Base-by-base conservation (phyloP, 37 sponge, comb jelly and placozoan species). In the Agelas oroides region DNA sequence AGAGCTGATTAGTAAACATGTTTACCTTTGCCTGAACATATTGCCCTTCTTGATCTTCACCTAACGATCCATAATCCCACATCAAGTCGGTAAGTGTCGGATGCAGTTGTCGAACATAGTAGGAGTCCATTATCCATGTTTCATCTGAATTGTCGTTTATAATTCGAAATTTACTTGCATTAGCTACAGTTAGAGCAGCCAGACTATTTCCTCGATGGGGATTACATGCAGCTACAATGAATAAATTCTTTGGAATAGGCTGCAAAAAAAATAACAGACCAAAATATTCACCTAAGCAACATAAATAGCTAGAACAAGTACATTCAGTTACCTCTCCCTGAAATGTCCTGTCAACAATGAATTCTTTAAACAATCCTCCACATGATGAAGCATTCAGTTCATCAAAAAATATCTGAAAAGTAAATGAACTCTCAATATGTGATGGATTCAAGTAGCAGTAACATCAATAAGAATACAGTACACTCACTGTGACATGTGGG, bases 1-100 rank as follows among this genome's bases (percentile, higher is more conserved):
- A 1, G 59, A 83, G 73, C 20, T 82, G 71, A 12, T 76, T 39
- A 33, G 36, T 56, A 12, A 83, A 46, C 76, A 91, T 77, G 16
- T 34, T 73, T 65, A 92, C 31, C 74, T 88, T 92, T 13, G 70
- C 76, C 1, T 65, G 8, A 23, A 94, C 78, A 61, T 94, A 94
- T n/a, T 78, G 77, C 20, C 63, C 8, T 62, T 94, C 95, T 41
- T 94, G 95, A 23, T 78, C 59, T 32, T 74, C 68, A 65, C 83
- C 69, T 17, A 94, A 81, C 0, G 91, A 83, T 1, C 95, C 94
- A 81, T 90, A 93, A 61, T 89, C 83, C 94, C 94, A 93, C 62
- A 59, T 79, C 32, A 93, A 53, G 66, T 76, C 41, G 5, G 59
- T 54, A 31, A 94, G 36, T 15, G 91, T 90, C 24, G 95, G 95